Evolutionary conservation across 2,797 vertebrate genomes (phyloP).

Genomic region (Rhinella marina): DNA sequence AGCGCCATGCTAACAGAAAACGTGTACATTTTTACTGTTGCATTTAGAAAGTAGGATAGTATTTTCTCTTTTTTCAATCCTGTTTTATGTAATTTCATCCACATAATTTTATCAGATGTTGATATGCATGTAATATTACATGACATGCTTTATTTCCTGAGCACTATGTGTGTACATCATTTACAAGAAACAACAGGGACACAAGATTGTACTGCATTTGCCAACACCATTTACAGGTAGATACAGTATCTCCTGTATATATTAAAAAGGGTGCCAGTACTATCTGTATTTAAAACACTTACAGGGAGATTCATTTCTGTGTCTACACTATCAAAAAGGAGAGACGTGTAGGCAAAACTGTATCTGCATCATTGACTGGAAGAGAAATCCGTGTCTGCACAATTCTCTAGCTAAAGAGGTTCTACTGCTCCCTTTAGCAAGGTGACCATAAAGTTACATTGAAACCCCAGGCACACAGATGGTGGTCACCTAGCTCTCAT

Average conservation of each 20-base stretch:
- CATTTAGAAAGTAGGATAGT: background rate
- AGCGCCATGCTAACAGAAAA: conserved; percentile 54
- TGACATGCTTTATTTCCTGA: background rate
- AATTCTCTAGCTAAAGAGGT: too few relatives aligned
- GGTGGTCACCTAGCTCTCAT: too few relatives aligned
- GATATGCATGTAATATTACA: background rate
- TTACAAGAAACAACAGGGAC: background rate
- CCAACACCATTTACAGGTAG: background rate
- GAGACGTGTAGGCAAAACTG: too few relatives aligned
- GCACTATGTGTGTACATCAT: background rate
- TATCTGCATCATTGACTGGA: background rate
- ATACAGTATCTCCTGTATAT: background rate
- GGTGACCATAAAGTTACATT: too few relatives aligned
- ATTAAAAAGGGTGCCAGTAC: background rate
- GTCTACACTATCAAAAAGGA: too few relatives aligned
- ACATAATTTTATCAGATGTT: background rate
- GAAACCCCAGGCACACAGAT: too few relatives aligned
- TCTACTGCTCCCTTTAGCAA: too few relatives aligned
- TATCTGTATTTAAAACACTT: too few relatives aligned
- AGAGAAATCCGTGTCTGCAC: background rate
- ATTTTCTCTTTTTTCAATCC: background rate
- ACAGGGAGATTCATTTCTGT: background rate
- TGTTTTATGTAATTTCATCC: too few relatives aligned
- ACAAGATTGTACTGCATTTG: background rate
- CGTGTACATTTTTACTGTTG: background rate